These are phyloP conservation scores for Caenorhabditis wallacei DNA, from an alignment of 2,888 invertebrate species.

Conservation along the genomic window DNA sequence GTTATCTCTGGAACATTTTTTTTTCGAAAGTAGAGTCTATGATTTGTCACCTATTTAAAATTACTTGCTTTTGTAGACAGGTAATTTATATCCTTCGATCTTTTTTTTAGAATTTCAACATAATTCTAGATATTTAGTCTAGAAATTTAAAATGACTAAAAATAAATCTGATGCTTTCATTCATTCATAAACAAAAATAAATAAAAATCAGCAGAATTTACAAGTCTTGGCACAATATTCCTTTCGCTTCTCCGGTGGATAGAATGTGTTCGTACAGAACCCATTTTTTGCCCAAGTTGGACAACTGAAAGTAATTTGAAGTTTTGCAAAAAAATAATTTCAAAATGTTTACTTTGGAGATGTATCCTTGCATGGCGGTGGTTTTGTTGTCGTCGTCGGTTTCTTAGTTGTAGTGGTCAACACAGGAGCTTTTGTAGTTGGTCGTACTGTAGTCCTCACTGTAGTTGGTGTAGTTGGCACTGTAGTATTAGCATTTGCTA, in stretches of 20 bases:
- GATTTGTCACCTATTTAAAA: too few species aligned
- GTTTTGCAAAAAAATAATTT: not conserved
- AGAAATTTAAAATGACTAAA: too few species aligned
- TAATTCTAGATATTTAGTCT: too few species aligned
- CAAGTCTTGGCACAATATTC: slow-evolving; percentile 52
- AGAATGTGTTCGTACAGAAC: slow-evolving; percentile 54
- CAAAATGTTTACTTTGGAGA: slow-evolving; percentile 23
- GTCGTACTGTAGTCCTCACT: not conserved
- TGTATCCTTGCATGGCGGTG: slow-evolving; percentile 18
- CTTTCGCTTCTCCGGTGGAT: slow-evolving; percentile 38
- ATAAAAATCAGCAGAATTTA: slow-evolving; percentile 37
- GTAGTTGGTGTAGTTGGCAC: not conserved
- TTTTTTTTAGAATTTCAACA: too few species aligned
- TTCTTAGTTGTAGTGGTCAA: not conserved
- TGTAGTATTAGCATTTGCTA: not conserved
- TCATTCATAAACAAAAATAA: too few species aligned
- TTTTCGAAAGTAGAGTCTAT: too few species aligned
- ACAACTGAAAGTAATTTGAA: slow-evolving; percentile 39
- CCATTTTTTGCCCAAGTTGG: slow-evolving; percentile 48
- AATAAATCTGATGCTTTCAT: too few species aligned
- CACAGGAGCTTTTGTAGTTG: slow-evolving; percentile 2
- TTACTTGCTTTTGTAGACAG: too few species aligned
- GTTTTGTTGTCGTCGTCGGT: slow-evolving; percentile 1
- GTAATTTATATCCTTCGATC: too few species aligned
- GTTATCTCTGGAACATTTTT: too few species aligned